These are phyloP conservation scores for Rattus norvegicus DNA, from an alignment of 2,113 vertebrate species.

Conservation along the genomic window DNA sequence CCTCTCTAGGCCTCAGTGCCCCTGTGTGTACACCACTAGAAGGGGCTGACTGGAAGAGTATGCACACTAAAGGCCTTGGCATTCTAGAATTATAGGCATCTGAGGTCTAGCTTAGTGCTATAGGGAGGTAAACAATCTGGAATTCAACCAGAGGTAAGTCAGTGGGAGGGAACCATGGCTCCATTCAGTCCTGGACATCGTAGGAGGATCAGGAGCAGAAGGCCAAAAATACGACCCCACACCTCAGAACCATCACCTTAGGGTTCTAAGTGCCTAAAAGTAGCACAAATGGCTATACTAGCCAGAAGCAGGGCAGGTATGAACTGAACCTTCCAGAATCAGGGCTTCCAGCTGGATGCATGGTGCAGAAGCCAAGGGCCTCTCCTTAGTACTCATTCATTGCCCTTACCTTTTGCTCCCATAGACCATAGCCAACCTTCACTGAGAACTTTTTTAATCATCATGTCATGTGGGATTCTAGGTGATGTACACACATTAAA, in stretches of 20 bases:
- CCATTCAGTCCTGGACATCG: neutral
- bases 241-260: neutral
- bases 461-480: neutral
- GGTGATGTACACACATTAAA: neutral
- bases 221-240: neutral
- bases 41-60: neutral
- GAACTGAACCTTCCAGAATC: neutral
- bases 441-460: neutral
- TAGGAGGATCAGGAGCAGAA: neutral
- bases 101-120: neutral
- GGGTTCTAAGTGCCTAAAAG: neutral
- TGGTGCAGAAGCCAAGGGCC: too few relatives aligned
- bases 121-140: neutral
- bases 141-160: neutral
- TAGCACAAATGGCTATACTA: neutral
- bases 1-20: constrained; percentile 21
- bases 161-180: neutral
- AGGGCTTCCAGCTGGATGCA: rapidly evolving
- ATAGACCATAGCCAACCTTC: neutral
- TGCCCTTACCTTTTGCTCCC: neutral
- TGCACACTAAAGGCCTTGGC: neutral
- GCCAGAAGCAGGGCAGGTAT: neutral
- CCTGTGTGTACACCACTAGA: neutral
- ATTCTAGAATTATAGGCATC: neutral
- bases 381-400: neutral